Base-by-base conservation (phyloP, 2,113 vertebrate species). In the Mus pahari region DNA sequence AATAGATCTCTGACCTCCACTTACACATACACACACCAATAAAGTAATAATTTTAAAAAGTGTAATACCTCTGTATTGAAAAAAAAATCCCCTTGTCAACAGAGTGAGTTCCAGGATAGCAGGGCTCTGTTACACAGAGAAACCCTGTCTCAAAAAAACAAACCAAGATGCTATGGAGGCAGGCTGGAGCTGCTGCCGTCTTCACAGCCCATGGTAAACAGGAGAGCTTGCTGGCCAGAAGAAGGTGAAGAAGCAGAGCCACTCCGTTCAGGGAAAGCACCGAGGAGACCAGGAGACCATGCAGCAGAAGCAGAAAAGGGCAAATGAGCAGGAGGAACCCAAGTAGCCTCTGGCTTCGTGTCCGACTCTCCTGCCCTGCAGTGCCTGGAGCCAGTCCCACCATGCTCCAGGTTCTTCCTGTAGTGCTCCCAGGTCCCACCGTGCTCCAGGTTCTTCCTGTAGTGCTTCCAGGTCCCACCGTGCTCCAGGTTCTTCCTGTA, bases 241-340 rank as follows among this genome's bases (percentile, higher is more conserved):
- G 11, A 12, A 31, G 10, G 11, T 3, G 64, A 66, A 31, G 64
- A 28, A 31, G 26, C 64, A 31, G 28, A 66, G 28, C 11, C 11
- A 66, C 64, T 66, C 28, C 4, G 28, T 31, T 31, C 28, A 31
- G 64, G 28, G 28, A 66, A 66, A 66, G 28, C 64, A 31, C 3
- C 0, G 64, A 12, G 64, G 13, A 66, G 99, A 99, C 98, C 99
- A 99, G 26, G 99, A 99, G 98, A 99, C 99, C 98, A 99, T 99
- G 99, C 99, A 99, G 98, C 98, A 99, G 98, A 99, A 99, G 98
- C 99, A 99, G 98, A 99, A 99, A 98, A 99, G 99, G 94, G 97
- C 99, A 3, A 97, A 97, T 62, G 99, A 98, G 96, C 96, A 90
- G 98, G 98, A 96, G 91, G 97, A 98, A 94, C 96, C 98, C 92